A percentile compares a stretch with the other conserved stretches of the same genome.
Evolutionary conservation across 2,888 invertebrate species (phyloP).

Genomic region (Dicycla oo): DNA sequence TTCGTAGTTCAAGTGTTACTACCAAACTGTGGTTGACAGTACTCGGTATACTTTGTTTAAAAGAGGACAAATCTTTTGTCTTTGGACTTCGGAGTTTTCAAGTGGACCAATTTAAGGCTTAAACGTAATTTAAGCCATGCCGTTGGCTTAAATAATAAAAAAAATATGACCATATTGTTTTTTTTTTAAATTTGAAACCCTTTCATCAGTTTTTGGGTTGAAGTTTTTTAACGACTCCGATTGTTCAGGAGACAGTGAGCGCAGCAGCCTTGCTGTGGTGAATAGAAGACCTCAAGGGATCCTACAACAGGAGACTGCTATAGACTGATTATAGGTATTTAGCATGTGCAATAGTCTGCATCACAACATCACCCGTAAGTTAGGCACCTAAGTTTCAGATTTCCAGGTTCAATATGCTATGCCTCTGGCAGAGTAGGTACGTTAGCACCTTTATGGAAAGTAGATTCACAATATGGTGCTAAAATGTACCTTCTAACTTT

Average conservation of each 20-base stretch:
- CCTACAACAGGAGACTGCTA: too few species aligned
- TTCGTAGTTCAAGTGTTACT: not conserved
- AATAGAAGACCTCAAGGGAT: not conserved
- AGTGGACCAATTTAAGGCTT: conserved; percentile 2
- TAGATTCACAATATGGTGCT: not conserved
- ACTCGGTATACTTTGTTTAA: not conserved
- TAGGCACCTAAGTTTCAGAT: not conserved
- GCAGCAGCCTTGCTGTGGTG: too few species aligned
- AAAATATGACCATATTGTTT: not conserved
- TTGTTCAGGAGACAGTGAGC: too few species aligned
- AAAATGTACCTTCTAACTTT: not conserved
- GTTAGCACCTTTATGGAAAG: not conserved
- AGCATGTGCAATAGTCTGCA: too few species aligned
- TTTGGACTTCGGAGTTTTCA: conserved; percentile 3
- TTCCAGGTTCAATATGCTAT: not conserved
- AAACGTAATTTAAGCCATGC: conserved; percentile 1
- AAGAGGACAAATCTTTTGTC: not conserved
- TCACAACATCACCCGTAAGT: not conserved
- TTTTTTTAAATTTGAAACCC: conserved; percentile 5
- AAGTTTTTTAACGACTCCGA: not conserved
- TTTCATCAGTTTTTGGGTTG: not conserved
- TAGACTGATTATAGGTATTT: not conserved
- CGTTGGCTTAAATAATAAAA: not conserved
- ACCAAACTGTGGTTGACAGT: not conserved
- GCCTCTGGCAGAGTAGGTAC: too few species aligned